A percentile compares a stretch with the other conserved stretches of the same genome.
These are phyloP conservation scores for Bubalus kerabau DNA, from an alignment of 2,113 vertebrate genomes.

Conservation along the genomic window DNA sequence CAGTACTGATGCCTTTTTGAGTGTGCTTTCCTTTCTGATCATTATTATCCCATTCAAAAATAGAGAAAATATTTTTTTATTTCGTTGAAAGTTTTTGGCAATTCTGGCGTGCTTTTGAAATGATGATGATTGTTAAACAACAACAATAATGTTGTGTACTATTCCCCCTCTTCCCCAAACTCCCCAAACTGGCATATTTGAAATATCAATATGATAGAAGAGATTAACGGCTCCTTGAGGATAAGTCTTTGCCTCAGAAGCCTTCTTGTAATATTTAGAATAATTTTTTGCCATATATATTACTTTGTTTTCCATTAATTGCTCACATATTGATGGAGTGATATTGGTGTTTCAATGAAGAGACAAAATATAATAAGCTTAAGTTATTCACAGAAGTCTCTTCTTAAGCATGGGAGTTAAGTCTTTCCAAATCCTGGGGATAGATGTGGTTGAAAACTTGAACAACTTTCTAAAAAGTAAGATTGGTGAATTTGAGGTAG, in stretches of 20 bases:
- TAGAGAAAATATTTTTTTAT: neutral
- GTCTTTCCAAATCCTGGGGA: constrained; percentile 1
- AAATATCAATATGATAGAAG: neutral
- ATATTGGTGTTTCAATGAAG: neutral
- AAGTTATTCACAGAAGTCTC: constrained; percentile 17
- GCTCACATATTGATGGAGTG: neutral
- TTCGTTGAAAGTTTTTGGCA: neutral
- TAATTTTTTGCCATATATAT: neutral
- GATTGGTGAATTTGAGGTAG: constrained; percentile 17
- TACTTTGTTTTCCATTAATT: constrained; percentile 14
- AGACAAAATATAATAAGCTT: constrained; percentile 2
- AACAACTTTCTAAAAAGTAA: neutral
- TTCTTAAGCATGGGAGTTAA: constrained; percentile 13
- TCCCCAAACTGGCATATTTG: neutral
- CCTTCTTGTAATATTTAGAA: neutral
- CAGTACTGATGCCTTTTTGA: neutral
- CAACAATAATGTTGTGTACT: neutral
- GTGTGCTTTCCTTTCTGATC: constrained; percentile 16
- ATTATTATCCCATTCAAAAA: neutral
- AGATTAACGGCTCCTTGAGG: neutral
- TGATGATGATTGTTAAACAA: neutral
- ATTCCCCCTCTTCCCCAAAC: neutral
- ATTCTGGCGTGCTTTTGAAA: constrained; percentile 17
- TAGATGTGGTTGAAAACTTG: neutral
- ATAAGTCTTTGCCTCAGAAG: neutral